These are phyloP conservation scores for Hirtodrosophila alboralis DNA, from an alignment of 2,888 invertebrate species.

Conservation along the genomic window DNA sequence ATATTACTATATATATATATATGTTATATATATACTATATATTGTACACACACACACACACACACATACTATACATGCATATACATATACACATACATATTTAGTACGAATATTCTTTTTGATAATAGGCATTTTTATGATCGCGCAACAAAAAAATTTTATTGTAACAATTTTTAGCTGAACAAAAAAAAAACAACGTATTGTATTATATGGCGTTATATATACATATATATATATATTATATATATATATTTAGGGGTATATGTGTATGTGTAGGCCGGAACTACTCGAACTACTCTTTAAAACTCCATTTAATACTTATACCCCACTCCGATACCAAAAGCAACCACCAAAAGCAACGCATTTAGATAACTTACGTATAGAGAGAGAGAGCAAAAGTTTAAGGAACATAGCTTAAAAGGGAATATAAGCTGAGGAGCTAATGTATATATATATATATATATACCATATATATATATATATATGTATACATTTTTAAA, in stretches of 20 bases:
- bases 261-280: conserved; percentile 20
- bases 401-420: neutral
- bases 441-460: no score
- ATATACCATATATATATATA: no score
- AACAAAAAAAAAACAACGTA: conserved; percentile 29
- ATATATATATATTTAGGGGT: conserved; percentile 14
- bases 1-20: neutral
- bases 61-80: conserved; percentile 17
- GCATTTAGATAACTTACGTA: conserved; percentile 11
- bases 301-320: neutral
- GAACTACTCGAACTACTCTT: conserved; percentile 23
- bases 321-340: conserved; percentile 1
- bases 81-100: conserved; percentile 43
- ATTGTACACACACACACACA: conserved; percentile 3
- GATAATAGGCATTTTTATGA: conserved; percentile 61
- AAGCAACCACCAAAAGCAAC: neutral
- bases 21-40: conserved; percentile 7
- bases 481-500: conserved; percentile 18
- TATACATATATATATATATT: conserved; percentile 10
- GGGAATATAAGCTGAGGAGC: neutral
- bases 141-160: conserved; percentile 43
- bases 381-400: neutral
- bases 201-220: conserved; percentile 57
- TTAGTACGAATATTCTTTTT: conserved; percentile 60
- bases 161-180: conserved; percentile 53